Conservation (phyloP, 2,113 vertebrate genomes). For the Machaerirhynchus nigripectus region DNA sequence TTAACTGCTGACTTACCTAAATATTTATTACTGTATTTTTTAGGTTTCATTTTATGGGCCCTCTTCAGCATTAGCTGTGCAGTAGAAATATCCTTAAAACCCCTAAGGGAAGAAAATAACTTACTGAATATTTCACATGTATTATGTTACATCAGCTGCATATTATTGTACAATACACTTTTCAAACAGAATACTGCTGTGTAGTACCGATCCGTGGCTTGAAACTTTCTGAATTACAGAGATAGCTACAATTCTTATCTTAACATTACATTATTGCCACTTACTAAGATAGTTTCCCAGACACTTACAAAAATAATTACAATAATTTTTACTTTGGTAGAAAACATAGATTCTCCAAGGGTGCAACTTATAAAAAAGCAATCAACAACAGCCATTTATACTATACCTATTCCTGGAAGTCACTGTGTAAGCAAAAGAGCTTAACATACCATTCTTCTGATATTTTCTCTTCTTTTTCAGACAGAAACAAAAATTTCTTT, state of each 20-base stretch:
- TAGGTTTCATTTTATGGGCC: conserved; percentile 88
- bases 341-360: neutral
- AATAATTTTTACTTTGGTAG: neutral
- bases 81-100: conserved; percentile 84
- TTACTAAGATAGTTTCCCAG: neutral
- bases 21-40: conserved; percentile 72
- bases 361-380: neutral
- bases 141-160: conserved; percentile 3
- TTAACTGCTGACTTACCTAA: conserved; percentile 73
- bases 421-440: neutral
- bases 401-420: neutral
- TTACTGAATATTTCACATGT: neutral
- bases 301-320: neutral
- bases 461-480: conserved; percentile 85
- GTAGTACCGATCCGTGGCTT: neutral
- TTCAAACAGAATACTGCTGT: neutral
- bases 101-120: conserved; percentile 77
- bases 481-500: conserved; percentile 44
- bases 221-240: neutral
- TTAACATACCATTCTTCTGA: conserved; percentile 88
- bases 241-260: neutral
- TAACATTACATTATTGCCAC: neutral
- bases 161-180: neutral
- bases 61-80: conserved; percentile 90
- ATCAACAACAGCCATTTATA: neutral